Evolutionary conservation across 2,797 vertebrate species (phyloP), one percentile per base, ranked within the genome.

Genomic region (Neoniphon sammara): DNA sequence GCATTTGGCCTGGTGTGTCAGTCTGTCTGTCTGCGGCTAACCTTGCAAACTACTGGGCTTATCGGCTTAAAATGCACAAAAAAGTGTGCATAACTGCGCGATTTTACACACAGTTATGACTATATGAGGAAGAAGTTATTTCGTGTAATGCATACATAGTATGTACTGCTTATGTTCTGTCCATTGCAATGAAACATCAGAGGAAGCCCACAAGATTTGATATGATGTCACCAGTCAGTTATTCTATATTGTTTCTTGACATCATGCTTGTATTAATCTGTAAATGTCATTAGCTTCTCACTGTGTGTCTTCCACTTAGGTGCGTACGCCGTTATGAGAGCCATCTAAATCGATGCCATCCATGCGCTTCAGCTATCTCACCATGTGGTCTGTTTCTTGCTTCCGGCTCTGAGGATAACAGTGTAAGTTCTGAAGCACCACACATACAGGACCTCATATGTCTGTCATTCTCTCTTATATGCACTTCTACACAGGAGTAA

Each of bases 401-500:
- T 8, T 94, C 93, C 42, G 97, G 97, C 47, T 98, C 96, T 0
- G 96, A 97, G 80, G 96, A 97, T 87, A 96, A 94, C 91, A 93
- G 89, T 4, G 96, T 98, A 89, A 86, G 96, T 94, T 47, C 10
- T 39, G 31, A 50, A 46, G 20, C 20, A 44, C 12, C 18, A n/a
- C 31, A 27, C 46, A 15, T 1, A 20, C 18, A 47, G 12, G 44
- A 15, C 57, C 10, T 31, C 31, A 18, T 52, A 4, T 64, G 18
- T 31, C 5, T 44, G 11, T 67, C 17, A 58, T n/a, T 30, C 18
- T 55, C 23, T n/a, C 30, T 9, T 64, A 2, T 25, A 44, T 17
- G 15, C 57, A 27, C 47, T 11, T n/a, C n/a, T 8, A 47, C 30
- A 23, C 36, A n/a, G 4, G 5, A 34, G 44, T 46, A 15, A 46